Base-by-base conservation (phyloP, 2,888 invertebrate genomes). In the Philhelius pedissequus region DNA sequence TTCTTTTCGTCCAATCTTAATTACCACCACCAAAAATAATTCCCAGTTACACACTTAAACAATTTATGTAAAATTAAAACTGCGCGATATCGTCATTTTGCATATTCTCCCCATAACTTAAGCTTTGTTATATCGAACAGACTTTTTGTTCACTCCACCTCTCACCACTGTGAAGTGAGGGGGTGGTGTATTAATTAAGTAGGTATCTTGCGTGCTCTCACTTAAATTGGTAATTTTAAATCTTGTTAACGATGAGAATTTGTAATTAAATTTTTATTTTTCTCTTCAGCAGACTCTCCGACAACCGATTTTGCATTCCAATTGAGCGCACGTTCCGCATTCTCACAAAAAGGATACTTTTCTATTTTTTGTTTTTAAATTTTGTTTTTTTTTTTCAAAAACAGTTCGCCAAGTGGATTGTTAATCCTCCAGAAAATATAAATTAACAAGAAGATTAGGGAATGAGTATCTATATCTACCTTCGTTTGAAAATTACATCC, bases 171-270 rank as follows among this genome's bases (percentile, higher is more conserved):
- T n/a, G n/a, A n/a, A n/a, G n/a, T n/a, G n/a, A n/a, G n/a, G n/a
- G n/a, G n/a, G n/a, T n/a, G 1, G 9, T 30, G 75, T 66, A 68
- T 80, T 84, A 80, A 80, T 84, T 79, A 84, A 71, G 84, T 71
- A 84, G 70, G 83, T 79, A 79, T 75, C 80, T 68, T 38, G 45
- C 84, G 58, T 50, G 50, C 64, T 75, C 66, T 40, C 66, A 70
- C 74, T 79, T 75, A 64, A 66, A 79, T 84, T 80, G 84, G 75
- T 80, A 66, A 84, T 84, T 79, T 80, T 79, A 84, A 84, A 84
- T 84, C 84, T 80, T 84, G 80, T 84, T 84, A 84, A 84, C 84
- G 76, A 62, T 68, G 68, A 68, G 84, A 84, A 84, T 84, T 84
- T 80, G 84, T 84, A 84, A 84, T 84, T 84, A 84, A 84, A 71